Conservation (phyloP, 2,113 vertebrate genomes). For the Tyrannus savana region DNA sequence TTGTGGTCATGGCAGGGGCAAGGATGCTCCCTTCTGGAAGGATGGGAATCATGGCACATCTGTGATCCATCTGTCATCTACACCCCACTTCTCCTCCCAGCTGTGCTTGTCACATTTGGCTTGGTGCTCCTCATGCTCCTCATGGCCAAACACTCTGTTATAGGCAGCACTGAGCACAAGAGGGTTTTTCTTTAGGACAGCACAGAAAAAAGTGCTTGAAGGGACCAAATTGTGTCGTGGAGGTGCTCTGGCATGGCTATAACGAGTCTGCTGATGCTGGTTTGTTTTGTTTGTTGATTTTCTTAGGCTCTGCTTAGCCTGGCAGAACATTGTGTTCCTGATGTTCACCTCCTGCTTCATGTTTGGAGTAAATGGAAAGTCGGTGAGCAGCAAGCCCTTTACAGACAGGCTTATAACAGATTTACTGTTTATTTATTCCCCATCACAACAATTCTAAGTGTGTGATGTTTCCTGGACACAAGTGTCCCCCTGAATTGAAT, state of each 20-base stretch:
- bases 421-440: not conserved
- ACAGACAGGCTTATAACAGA: not conserved
- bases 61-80: not conserved
- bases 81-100: not conserved
- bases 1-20: not conserved
- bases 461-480: not conserved
- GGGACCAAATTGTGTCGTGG: no score
- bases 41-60: accelerated
- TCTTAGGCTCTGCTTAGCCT: not conserved
- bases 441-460: not conserved
- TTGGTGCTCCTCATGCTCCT: not conserved
- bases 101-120: accelerated
- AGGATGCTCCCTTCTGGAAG: not conserved
- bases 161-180: not conserved
- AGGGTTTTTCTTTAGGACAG: not conserved
- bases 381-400: not conserved
- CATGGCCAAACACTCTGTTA: not conserved
- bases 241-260: not conserved
- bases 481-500: not conserved
- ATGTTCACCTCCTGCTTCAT: not conserved
- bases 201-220: not conserved
- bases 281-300: not conserved
- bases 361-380: not conserved
- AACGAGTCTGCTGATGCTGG: not conserved
- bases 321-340: not conserved